phyloP scores from a whole-genome alignment of 1,140 invertebrate genomes.

The Cydia amplana region DNA sequence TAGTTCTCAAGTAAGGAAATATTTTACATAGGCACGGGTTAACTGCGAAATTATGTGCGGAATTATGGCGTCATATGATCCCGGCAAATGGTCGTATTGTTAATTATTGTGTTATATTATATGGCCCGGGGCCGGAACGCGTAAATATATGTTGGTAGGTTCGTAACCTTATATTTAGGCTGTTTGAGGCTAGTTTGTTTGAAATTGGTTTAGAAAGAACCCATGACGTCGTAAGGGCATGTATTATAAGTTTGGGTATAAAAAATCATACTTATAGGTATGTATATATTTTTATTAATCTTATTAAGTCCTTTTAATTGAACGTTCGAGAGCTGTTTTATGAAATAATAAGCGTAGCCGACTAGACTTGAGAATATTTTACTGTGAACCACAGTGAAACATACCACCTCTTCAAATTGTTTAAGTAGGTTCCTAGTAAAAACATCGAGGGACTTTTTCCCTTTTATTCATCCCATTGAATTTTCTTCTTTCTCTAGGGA shows the following conservation, averaged over 20 bases:
- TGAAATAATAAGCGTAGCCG: too few species aligned
- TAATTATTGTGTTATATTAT: neutral
- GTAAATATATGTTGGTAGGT: neutral
- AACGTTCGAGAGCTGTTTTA: too few species aligned
- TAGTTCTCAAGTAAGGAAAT: neutral
- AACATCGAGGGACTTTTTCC: neutral
- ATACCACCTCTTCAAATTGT: neutral
- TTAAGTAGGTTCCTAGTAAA: neutral
- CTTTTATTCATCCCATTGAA: slow-evolving; percentile 2
- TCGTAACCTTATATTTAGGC: neutral
- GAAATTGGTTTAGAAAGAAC: too few species aligned
- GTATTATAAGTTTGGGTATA: too few species aligned
- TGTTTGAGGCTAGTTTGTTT: neutral
- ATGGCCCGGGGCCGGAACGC: neutral
- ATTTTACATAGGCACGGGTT: slow-evolving; percentile 2
- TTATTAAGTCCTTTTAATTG: too few species aligned
- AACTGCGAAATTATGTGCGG: neutral
- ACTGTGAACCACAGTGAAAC: too few species aligned
- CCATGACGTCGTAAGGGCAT: too few species aligned
- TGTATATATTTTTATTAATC: too few species aligned
- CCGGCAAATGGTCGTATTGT: neutral
- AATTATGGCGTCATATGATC: neutral
- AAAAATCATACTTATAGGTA: too few species aligned
- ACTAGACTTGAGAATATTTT: too few species aligned
- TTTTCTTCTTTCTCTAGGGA: slow-evolving; percentile 3